phyloP scores from a whole-genome alignment of 2,113 vertebrate species.

The Phocoena phocoena region DNA sequence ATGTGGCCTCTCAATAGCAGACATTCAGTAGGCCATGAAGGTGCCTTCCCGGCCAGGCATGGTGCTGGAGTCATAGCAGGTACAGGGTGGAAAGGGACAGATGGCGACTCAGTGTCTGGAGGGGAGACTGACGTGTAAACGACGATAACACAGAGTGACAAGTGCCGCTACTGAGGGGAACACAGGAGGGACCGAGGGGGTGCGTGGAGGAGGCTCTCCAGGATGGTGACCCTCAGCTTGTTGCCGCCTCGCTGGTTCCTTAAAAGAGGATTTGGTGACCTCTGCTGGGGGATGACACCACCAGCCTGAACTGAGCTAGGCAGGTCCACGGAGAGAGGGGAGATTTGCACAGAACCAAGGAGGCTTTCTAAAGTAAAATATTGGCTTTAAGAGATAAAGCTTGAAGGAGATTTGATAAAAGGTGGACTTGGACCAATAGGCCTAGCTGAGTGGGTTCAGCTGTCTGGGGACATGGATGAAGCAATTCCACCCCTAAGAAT shows the following conservation, averaged over 20 bases:
- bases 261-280: constrained; percentile 71
- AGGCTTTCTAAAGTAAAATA: not conserved
- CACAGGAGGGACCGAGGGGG: fast-evolving
- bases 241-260: not conserved
- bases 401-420: not conserved
- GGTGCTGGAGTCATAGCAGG: not conserved
- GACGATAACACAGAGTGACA: not conserved
- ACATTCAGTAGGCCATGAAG: not conserved
- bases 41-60: not conserved
- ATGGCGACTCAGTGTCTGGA: not conserved
- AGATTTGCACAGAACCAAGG: not conserved
- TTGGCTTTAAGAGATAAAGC: not conserved
- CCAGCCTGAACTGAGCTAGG: not conserved
- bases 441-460: not conserved
- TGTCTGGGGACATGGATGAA: not conserved
- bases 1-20: not conserved
- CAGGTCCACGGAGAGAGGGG: not conserved
- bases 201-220: not conserved
- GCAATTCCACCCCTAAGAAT: not conserved
- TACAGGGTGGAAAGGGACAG: not conserved
- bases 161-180: not conserved
- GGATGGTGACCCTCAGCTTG: not conserved
- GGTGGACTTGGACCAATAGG: not conserved
- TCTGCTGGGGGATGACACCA: constrained; percentile 54
- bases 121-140: not conserved